Evolutionary conservation across 2,888 invertebrate species (phyloP).

Genomic region (Argyresthia goedartella): DNA sequence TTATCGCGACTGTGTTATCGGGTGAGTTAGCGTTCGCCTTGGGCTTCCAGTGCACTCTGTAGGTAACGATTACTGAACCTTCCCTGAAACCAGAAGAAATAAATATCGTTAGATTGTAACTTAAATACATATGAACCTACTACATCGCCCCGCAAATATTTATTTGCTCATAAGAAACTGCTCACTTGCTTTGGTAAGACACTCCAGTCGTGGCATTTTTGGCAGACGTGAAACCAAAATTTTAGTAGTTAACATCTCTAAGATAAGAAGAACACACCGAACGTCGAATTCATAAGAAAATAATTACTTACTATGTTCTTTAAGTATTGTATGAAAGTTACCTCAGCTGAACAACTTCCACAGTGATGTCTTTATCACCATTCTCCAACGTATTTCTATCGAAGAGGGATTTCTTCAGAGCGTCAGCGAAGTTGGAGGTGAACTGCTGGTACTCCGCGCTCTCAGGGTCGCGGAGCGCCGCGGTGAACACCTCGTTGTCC

Average conservation of each 20-base stretch:
- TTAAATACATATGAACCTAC: too few species aligned
- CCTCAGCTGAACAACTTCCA: slow-evolving; percentile 75
- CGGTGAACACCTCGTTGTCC: slow-evolving; percentile 74
- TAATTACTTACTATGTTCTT: background rate
- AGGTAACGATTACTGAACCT: slow-evolving; percentile 75
- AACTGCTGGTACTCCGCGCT: slow-evolving; percentile 75
- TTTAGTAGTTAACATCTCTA: too few species aligned
- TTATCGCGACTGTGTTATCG: slow-evolving; percentile 37
- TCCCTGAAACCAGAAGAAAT: slow-evolving; percentile 53
- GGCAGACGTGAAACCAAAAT: too few species aligned
- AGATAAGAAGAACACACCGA: too few species aligned
- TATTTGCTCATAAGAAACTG: too few species aligned
- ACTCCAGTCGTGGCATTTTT: too few species aligned
- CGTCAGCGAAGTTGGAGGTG: slow-evolving; percentile 68
- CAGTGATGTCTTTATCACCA: slow-evolving; percentile 65
- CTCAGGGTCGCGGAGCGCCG: slow-evolving; percentile 70
- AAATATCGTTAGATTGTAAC: background rate
- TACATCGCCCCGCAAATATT: too few species aligned
- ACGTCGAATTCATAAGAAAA: background rate
- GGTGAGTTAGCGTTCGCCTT: slow-evolving; percentile 43
- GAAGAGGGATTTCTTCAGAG: slow-evolving; percentile 72
- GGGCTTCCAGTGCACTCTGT: slow-evolving; percentile 75
- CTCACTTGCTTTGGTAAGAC: too few species aligned
- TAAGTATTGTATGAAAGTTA: slow-evolving; percentile 23
- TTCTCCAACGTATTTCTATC: slow-evolving; percentile 58